Percentiles rank a stretch among this genome's conserved stretches.
Evolutionary conservation across 2,113 vertebrate genomes (phyloP).

Genomic region (Pipa parva): DNA sequence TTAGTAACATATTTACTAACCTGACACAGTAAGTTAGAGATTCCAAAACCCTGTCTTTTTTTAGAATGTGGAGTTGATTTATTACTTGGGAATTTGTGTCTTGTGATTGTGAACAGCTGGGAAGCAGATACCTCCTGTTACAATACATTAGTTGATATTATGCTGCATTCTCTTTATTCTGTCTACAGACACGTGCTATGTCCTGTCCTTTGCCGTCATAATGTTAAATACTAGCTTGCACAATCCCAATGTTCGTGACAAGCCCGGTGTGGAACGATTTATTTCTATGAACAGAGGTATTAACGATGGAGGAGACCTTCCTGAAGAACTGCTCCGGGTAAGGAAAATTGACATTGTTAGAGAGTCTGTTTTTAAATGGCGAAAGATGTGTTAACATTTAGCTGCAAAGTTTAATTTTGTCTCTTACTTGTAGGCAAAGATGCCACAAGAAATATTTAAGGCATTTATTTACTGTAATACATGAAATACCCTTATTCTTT

Average conservation of each 20-base stretch:
- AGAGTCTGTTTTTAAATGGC: no score
- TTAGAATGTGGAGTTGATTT: no score
- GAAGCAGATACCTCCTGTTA: no score
- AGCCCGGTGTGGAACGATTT: slow-evolving; percentile 78
- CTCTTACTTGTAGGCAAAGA: not conserved
- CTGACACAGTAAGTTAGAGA: no score
- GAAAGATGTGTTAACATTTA: no score
- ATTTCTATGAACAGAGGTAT: slow-evolving; percentile 90
- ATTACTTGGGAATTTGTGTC: no score
- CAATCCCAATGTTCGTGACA: slow-evolving; percentile 86
- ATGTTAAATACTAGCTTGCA: slow-evolving; percentile 92
- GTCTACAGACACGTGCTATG: slow-evolving; percentile 79
- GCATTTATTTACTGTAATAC: not conserved
- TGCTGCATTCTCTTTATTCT: not conserved
- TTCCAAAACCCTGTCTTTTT: no score
- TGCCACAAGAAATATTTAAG: not conserved
- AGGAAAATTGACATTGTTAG: slow-evolving; percentile 11
- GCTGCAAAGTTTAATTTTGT: not conserved
- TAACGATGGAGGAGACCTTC: slow-evolving; percentile 85
- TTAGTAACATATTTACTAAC: no score
- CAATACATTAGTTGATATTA: no score
- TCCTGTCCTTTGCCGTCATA: slow-evolving; percentile 85
- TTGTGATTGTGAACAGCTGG: no score
- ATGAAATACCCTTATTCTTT: no score
- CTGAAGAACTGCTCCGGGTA: slow-evolving; percentile 83